phyloP scores from a whole-genome alignment of 2,888 invertebrate species.

The Drosophila buzzatii region DNA sequence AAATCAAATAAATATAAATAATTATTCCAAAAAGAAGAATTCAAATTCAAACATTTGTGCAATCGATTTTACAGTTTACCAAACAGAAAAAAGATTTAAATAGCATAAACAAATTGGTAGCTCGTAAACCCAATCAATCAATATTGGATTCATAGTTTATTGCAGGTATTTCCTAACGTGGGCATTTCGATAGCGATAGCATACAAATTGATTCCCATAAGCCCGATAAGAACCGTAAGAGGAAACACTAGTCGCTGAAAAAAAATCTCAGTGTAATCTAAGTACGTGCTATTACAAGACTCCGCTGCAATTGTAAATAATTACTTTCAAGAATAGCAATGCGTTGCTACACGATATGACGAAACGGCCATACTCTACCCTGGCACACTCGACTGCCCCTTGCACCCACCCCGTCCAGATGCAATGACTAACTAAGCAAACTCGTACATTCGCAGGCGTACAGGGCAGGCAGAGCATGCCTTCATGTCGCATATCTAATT shows the following conservation, averaged over 20 bases:
- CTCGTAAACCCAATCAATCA: constrained; percentile 36
- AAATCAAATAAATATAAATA: not conserved
- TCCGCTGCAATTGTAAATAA: constrained; percentile 21
- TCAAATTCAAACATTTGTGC: not conserved
- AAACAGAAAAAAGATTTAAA: not conserved
- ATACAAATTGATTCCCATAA: not conserved
- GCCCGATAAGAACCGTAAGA: constrained; percentile 31
- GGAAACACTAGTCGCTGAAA: constrained; percentile 13
- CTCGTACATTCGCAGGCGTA: constrained; percentile 51
- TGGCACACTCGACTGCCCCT: not conserved
- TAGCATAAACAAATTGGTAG: not conserved
- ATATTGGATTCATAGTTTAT: constrained; percentile 30
- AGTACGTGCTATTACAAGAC: constrained; percentile 33
- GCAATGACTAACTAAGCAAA: constrained; percentile 34
- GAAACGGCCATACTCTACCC: constrained; percentile 14
- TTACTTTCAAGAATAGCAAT: constrained; percentile 4
- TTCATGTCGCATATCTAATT: constrained; percentile 56
- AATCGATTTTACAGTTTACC: not conserved
- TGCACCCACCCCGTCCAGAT: not conserved
- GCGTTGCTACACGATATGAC: constrained; percentile 37
- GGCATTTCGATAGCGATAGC: constrained; percentile 27
- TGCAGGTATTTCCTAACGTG: constrained; percentile 47
- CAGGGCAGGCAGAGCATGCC: constrained; percentile 30
- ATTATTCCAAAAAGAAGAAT: not conserved
- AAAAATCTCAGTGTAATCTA: constrained; percentile 48